Evolutionary conservation across 2,888 invertebrate species (phyloP).

Genomic region (Aleiodes alternator): DNA sequence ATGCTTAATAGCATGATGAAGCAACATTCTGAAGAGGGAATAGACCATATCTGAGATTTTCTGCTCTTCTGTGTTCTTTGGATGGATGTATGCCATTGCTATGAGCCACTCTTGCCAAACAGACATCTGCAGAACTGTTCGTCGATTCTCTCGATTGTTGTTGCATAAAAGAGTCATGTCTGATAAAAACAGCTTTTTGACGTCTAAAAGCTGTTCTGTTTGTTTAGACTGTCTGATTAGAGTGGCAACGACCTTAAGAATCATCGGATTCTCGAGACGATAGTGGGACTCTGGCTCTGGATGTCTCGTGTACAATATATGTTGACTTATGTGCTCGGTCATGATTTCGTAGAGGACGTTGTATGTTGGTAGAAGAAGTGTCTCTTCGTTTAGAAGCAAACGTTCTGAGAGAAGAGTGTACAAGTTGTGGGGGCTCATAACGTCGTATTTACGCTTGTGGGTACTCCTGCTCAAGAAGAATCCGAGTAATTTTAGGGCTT

Average conservation of each 20-base stretch:
- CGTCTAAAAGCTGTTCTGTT: constrained; percentile 91
- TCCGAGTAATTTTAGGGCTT: constrained; percentile 96
- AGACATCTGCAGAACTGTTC: constrained; percentile 99
- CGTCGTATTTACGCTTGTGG: constrained; percentile 99
- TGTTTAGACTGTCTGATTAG: constrained; percentile 97
- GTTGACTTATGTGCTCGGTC: constrained; percentile 97
- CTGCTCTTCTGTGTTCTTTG: constrained; percentile 95
- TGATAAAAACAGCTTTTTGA: constrained; percentile 96
- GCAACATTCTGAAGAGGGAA: constrained; percentile 95
- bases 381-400: constrained; percentile 91
- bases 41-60: constrained; percentile 98
- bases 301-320: constrained; percentile 94
- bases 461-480: constrained; percentile 99
- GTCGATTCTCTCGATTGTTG: constrained; percentile 96
- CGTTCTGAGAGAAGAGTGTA: constrained; percentile 97
- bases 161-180: constrained; percentile 99
- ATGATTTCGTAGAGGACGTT: constrained; percentile 99
- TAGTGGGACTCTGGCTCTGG: constrained; percentile 97
- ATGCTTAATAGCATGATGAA: constrained; percentile 99
- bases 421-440: constrained; percentile 98
- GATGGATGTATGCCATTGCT: constrained; percentile 98
- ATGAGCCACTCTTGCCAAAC: constrained; percentile 99
- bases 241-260: constrained; percentile 98
- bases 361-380: constrained; percentile 95
- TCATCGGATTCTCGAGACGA: constrained; percentile 98